Base-by-base conservation (phyloP, 2,797 vertebrate genomes). In the Pantherophis vulpinus region DNA sequence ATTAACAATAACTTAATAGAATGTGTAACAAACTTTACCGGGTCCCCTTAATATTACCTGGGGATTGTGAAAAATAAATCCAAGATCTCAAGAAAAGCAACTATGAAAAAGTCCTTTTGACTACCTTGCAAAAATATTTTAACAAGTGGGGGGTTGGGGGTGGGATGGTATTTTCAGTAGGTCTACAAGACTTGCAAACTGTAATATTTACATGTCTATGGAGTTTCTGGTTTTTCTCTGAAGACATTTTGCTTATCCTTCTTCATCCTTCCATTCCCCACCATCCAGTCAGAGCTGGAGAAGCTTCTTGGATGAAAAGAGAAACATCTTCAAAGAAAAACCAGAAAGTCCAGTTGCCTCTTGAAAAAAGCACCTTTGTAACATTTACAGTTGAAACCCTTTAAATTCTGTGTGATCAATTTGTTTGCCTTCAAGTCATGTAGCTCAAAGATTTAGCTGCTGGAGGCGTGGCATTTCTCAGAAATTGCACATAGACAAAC, bases 401-500 rank as follows among this genome's bases (percentile, higher is more conserved):
- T n/a, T 58, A 56, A 29, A 23, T 13, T 91, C 25, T 37, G 47
- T 92, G 0, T 83, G 60, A 90, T 70, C 0, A 0, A 74, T 91
- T 55, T 93, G 12, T 58, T 20, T 93, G 60, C 25, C 56, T 60
- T 74, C 47, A 42, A 27, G 37, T 88, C 56, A 55, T 91, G 60
- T 3, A 51, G 16, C 14, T 88, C 27, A 88, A 54, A 79, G 12
- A 10, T 29, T 29, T 88, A 60, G 54, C 37, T 23, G 47, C 27
- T 54, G n/a, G 56, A n/a, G 20, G 29, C 59, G n/a, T 59, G 29
- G 42, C 23, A 63, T 86, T 93, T 79, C 91, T 91, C 32, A 47
- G 56, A 93, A 86, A 89, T 59, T n/a, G 54, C 70, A 86, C 10
- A 37, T 86, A 91, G 66, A 89, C 70, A 89, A 63, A 89, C 87